Conservation (phyloP, 2,797 vertebrate species). For the Ctenosaura bakeri region DNA sequence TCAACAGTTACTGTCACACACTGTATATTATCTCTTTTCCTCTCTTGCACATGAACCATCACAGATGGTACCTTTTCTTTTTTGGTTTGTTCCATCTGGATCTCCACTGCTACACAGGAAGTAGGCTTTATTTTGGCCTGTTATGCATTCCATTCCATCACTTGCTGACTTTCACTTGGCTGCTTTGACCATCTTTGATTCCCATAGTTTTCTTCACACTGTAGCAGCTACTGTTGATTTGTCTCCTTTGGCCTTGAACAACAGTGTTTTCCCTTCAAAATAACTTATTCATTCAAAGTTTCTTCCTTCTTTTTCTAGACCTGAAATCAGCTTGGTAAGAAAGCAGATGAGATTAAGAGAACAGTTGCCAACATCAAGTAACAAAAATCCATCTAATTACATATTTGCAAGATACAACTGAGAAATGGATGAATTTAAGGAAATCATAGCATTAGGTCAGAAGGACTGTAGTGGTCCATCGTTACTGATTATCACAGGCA, state of each 20-base stretch:
- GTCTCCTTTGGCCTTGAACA: background rate
- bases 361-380: background rate
- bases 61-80: background rate
- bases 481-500: background rate
- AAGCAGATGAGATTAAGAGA: conserved; percentile 38
- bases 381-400: conserved; percentile 1
- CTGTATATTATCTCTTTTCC: background rate
- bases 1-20: rapidly evolving
- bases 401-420: background rate
- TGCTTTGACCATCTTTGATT: background rate
- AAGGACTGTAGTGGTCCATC: background rate
- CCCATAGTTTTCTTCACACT: background rate
- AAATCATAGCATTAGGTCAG: background rate
- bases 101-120: background rate
- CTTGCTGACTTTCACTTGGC: background rate
- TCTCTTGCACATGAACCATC: rapidly evolving
- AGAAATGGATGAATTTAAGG: background rate
- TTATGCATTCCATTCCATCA: background rate
- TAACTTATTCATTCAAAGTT: background rate
- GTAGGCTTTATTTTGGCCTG: conserved; percentile 18
- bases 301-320: conserved; percentile 26
- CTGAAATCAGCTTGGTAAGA: conserved; percentile 36
- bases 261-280: conserved; percentile 17
- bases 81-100: background rate
- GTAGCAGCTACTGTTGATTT: background rate